Evolutionary conservation across 2,113 vertebrate genomes (phyloP).

Genomic region (Phoxinus phoxinus): DNA sequence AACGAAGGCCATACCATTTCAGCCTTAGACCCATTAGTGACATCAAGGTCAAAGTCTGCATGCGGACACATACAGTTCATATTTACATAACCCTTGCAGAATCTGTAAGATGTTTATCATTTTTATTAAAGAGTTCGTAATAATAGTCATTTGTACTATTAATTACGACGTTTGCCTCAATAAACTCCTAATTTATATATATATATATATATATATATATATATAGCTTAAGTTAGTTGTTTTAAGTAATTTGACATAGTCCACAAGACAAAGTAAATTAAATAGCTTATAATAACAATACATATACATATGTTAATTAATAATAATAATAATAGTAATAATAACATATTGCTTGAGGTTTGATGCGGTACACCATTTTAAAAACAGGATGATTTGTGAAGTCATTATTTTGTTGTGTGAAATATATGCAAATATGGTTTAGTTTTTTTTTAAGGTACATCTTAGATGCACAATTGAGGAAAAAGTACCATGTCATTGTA

Average conservation of each 20-base stretch:
- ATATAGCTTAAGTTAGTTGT: background rate
- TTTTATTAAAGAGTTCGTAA: background rate
- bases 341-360: background rate
- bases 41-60: background rate
- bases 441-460: background rate
- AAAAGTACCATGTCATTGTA: background rate
- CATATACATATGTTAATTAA: background rate
- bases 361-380: background rate
- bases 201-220: background rate
- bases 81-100: conserved; percentile 3
- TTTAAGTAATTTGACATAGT: background rate
- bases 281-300: background rate
- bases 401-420: background rate
- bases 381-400: background rate
- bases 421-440: background rate
- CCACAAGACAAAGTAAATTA: background rate
- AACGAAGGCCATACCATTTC: conserved; percentile 8
- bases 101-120: background rate
- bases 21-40: background rate
- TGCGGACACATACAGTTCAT: background rate
- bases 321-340: background rate
- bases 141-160: no score
- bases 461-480: background rate
- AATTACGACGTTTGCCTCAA: no score
- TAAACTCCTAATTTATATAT: no score